phyloP scores from a whole-genome alignment of 2,113 vertebrate genomes.

The Urocitellus parryii region DNA sequence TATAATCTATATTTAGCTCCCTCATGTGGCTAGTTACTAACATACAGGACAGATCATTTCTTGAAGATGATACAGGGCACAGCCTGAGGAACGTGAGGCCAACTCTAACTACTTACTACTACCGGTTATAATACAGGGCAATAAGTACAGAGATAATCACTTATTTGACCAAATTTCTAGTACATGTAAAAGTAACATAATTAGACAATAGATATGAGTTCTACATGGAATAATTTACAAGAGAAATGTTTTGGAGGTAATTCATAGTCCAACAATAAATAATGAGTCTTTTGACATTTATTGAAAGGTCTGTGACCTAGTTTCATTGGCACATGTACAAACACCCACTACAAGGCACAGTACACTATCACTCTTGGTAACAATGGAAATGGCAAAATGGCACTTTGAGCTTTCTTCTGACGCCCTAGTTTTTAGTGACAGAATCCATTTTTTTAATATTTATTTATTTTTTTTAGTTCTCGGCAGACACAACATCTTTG shows the following conservation, averaged over 20 bases:
- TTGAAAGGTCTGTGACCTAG: not conserved
- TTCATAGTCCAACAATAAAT: not conserved
- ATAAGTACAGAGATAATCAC: not conserved
- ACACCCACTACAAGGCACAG: not conserved
- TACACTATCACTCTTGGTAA: not conserved
- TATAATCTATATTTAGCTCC: not conserved
- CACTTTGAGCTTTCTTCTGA: not conserved
- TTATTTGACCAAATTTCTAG: not conserved
- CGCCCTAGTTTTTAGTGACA: not conserved
- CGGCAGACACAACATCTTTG: too few relatives aligned
- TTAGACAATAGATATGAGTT: not conserved
- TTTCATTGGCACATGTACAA: not conserved
- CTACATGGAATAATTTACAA: not conserved
- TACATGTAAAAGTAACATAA: too few relatives aligned
- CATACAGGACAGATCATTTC: too few relatives aligned
- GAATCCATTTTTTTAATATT: not conserved
- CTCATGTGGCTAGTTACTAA: too few relatives aligned
- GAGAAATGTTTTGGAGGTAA: not conserved
- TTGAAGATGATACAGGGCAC: too few relatives aligned
- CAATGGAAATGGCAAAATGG: not conserved
- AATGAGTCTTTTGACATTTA: not conserved
- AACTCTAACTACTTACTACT: too few relatives aligned
- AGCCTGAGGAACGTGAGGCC: too few relatives aligned
- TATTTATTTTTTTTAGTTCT: too few relatives aligned
- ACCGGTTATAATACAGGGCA: too few relatives aligned